Evolutionary conservation across 2,113 vertebrate genomes (phyloP).

Genomic region (Microtus montanus): DNA sequence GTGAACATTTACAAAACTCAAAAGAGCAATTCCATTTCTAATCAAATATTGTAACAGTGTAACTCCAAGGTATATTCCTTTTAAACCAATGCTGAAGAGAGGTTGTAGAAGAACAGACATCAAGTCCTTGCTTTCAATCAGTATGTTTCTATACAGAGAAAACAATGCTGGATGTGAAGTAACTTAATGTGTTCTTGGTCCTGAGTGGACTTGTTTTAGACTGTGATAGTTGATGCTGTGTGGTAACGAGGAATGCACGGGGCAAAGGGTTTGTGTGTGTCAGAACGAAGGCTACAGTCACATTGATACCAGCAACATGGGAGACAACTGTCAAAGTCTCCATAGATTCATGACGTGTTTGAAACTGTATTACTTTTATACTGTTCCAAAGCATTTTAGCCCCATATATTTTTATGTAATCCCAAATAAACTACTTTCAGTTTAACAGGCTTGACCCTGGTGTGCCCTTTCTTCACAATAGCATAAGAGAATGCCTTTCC

Average conservation of each 20-base stretch:
- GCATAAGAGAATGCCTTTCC: neutral
- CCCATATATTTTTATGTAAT: neutral
- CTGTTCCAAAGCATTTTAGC: neutral
- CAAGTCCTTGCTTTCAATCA: neutral
- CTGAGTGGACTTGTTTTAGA: neutral
- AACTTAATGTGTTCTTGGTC: neutral
- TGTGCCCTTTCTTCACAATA: neutral
- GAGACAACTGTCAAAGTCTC: neutral
- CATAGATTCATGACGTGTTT: neutral
- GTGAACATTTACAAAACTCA: neutral
- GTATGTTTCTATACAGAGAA: neutral
- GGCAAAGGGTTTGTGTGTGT: neutral
- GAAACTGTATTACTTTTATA: neutral
- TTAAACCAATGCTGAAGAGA: neutral
- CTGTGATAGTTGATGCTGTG: neutral
- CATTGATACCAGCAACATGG: too few relatives aligned
- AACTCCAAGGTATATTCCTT: neutral
- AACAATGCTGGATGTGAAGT: neutral
- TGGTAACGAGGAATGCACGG: too few relatives aligned
- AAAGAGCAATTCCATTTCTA: neutral
- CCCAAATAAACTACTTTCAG: neutral
- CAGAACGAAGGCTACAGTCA: neutral
- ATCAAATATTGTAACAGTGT: neutral
- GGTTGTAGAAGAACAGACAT: fast-evolving
- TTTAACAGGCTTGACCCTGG: neutral